Conservation (phyloP, 2,113 vertebrate genomes). For the Lasiurus borealis region DNA sequence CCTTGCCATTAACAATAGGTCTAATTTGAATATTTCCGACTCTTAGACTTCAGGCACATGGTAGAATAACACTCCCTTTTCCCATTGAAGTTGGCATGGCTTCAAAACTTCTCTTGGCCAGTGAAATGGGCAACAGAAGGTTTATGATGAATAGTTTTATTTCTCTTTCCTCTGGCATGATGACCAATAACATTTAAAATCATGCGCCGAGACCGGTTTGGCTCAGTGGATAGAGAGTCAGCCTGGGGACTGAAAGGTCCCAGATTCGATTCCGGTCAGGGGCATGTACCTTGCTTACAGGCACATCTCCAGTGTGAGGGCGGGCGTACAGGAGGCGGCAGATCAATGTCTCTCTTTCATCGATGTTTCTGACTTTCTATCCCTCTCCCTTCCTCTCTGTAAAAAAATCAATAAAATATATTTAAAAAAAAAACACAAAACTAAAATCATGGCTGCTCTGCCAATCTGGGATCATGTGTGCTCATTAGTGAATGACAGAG, state of each 20-base stretch:
- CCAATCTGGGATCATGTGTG: neutral
- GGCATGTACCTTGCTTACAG: too few species aligned
- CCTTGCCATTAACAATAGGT: neutral
- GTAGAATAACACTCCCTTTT: neutral
- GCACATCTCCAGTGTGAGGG: too few species aligned
- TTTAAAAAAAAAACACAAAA: too few species aligned
- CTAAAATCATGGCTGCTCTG: neutral
- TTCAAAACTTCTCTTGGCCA: neutral
- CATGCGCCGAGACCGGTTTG: too few species aligned
- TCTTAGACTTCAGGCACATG: neutral
- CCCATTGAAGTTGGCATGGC: neutral
- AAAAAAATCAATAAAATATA: too few species aligned
- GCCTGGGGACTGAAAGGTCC: too few species aligned
- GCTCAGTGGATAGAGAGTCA: too few species aligned
- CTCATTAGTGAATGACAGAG: neutral
- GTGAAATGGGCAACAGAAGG: neutral
- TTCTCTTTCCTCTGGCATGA: neutral
- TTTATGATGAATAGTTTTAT: neutral
- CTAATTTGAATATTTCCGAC: neutral
- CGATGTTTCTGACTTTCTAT: too few species aligned
- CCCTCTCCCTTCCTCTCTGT: too few species aligned
- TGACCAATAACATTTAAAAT: neutral
- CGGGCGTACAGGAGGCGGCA: too few species aligned
- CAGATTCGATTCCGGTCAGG: too few species aligned
- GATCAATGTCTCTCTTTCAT: too few species aligned